Base-by-base conservation (phyloP, 2,113 vertebrate genomes). In the Chascanopsetta lugubris region DNA sequence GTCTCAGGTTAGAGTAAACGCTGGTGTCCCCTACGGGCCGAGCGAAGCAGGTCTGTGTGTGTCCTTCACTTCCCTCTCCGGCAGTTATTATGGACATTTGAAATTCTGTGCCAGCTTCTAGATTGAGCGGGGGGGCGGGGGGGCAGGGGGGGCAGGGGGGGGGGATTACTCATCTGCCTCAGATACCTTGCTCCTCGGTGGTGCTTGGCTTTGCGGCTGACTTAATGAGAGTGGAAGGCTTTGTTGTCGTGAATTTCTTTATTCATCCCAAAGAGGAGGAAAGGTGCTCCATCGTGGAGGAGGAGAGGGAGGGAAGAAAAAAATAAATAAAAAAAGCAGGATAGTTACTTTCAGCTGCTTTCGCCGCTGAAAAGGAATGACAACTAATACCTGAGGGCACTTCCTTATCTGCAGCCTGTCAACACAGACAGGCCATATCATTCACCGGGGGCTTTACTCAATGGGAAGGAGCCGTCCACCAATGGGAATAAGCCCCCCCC, bases 341-440 rank as follows among this genome's bases (percentile, higher is more conserved):
- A 72, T 78, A 80, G 78, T 79, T 82, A 54, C 80, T 90, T 85
- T 83, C 80, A 79, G 80, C 84, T 82, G 72, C 88, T 89, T 88
- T 87, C 74, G 77, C 79, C 60, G 46, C 78, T 87, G 90, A 88
- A 90, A 87, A 83, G 87, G 93, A 95, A 94, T 94, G 94, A 93
- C 93, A 93, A 93, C 93, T 95, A 96, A 95, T 94, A 95, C 96
- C 94, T 93, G 88, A 93, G 83, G 94, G 91, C 91, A 90, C 91
- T 91, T 90, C 75, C 89, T 94, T 94, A 97, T 96, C 94, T 96
- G 90, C 90, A 87, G 90, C 90, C 94, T 94, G 94, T 96, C 95
- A 95, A 91, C 92, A 92, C 93, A 94, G 93, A 93, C 85, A 76
- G 87, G 86, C 88, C 89, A 56, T 88, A 93, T 94, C 94, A 94